These are phyloP conservation scores for Xanthorhoe spadicearia DNA, from an alignment of 2,888 invertebrate genomes.

Conservation along the genomic window DNA sequence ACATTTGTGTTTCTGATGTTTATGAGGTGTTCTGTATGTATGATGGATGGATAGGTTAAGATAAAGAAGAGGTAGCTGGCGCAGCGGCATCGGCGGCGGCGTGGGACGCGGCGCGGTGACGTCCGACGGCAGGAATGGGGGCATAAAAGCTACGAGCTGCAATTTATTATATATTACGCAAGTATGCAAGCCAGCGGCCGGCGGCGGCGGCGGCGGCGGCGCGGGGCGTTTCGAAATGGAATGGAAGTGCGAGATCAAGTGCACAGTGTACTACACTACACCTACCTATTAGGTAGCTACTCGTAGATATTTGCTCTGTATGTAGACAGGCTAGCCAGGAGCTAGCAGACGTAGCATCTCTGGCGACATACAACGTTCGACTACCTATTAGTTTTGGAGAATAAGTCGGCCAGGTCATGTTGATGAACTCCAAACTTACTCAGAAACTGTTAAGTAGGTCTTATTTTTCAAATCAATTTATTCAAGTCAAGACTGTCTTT, in stretches of 20 bases:
- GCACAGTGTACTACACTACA: neutral
- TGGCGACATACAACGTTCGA: neutral
- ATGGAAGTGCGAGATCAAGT: conserved; percentile 12
- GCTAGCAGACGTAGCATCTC: too few relatives aligned
- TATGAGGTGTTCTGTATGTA: too few relatives aligned
- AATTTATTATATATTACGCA: conserved; percentile 27
- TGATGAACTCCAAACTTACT: neutral
- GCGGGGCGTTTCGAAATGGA: conserved; percentile 21
- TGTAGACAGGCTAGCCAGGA: neutral
- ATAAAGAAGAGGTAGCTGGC: too few relatives aligned
- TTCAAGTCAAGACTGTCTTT: neutral
- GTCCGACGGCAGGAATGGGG: conserved; percentile 26
- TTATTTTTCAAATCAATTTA: too few relatives aligned
- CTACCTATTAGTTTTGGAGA: neutral
- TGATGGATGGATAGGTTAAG: too few relatives aligned
- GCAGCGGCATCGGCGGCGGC: neutral
- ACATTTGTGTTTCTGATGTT: too few relatives aligned
- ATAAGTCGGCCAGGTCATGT: neutral
- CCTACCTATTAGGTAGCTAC: too few relatives aligned
- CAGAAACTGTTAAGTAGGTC: neutral
- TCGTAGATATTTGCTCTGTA: neutral
- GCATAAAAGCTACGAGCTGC: conserved; percentile 20
- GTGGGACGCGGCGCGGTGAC: conserved; percentile 7
- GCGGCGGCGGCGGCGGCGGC: too few relatives aligned
- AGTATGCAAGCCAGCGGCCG: conserved; percentile 1